A percentile compares a stretch with the other conserved stretches of the same genome.
These are phyloP conservation scores for Tholera decimalis DNA, from an alignment of 2,888 invertebrate genomes.

Conservation along the genomic window DNA sequence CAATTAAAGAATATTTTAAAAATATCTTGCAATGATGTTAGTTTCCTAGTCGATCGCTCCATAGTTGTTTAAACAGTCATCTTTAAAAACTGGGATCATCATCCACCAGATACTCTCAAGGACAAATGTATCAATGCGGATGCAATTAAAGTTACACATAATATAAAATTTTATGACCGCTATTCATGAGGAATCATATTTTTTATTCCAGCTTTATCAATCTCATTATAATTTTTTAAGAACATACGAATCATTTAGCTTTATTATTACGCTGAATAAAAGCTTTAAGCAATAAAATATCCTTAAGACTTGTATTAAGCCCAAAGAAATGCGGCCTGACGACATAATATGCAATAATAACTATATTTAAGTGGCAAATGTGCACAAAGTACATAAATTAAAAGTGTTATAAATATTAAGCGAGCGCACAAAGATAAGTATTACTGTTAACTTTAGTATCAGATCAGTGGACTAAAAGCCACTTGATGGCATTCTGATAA, in stretches of 20 bases:
- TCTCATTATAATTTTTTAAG: not conserved
- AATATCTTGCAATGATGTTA: not conserved
- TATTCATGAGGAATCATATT: constrained; percentile 1
- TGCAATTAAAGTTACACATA: constrained; percentile 16
- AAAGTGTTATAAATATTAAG: constrained; percentile 23
- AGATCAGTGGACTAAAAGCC: constrained; percentile 10
- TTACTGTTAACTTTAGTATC: constrained; percentile 16
- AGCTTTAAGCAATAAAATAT: constrained; percentile 37
- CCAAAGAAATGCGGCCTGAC: constrained; percentile 13
- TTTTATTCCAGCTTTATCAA: constrained; percentile 21
- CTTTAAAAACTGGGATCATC: not conserved
- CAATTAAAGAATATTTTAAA: no score
- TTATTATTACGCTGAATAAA: constrained; percentile 32
- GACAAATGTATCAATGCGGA: constrained; percentile 29
- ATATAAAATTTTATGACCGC: constrained; percentile 29
- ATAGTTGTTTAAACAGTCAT: not conserved
- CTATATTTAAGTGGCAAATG: constrained; percentile 45
- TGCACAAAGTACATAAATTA: constrained; percentile 34
- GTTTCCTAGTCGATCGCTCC: not conserved
- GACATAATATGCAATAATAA: constrained; percentile 48
- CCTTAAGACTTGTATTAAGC: constrained; percentile 22
- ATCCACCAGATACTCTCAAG: not conserved
- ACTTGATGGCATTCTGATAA: constrained; percentile 5
- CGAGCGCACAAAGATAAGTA: constrained; percentile 24
- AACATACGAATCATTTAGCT: constrained; percentile 9